Evolutionary conservation across 2,888 invertebrate species (phyloP).

Genomic region (Tipula helvola): DNA sequence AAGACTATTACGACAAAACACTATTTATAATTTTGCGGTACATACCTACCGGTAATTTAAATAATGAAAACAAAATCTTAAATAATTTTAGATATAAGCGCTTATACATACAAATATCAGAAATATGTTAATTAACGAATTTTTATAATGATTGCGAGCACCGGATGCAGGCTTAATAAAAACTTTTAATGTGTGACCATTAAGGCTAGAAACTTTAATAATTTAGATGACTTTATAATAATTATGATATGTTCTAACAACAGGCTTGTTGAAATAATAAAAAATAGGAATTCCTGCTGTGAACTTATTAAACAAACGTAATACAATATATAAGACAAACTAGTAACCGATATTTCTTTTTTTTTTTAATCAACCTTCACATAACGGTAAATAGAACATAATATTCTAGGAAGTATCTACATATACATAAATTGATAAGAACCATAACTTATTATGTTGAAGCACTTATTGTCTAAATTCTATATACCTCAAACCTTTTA

Average conservation of each 20-base stretch:
- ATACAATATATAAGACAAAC: neutral
- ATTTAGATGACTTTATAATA: neutral
- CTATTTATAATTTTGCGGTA: neutral
- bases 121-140: neutral
- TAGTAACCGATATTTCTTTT: neutral
- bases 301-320: neutral
- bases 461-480: neutral
- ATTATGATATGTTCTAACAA: neutral
- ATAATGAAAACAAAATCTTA: neutral
- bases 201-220: neutral
- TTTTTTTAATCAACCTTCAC: neutral
- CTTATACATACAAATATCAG: neutral
- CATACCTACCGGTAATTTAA: neutral
- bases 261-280: no score
- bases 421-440: neutral
- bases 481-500: neutral
- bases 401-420: neutral
- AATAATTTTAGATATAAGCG: neutral
- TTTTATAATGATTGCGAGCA: neutral
- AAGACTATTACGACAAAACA: neutral
- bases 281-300: neutral
- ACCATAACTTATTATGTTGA: neutral
- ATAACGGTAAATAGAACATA: neutral
- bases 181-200: neutral
- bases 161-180: neutral